Conservation (phyloP, 2,888 invertebrate species). For the Ochropacha duplaris region DNA sequence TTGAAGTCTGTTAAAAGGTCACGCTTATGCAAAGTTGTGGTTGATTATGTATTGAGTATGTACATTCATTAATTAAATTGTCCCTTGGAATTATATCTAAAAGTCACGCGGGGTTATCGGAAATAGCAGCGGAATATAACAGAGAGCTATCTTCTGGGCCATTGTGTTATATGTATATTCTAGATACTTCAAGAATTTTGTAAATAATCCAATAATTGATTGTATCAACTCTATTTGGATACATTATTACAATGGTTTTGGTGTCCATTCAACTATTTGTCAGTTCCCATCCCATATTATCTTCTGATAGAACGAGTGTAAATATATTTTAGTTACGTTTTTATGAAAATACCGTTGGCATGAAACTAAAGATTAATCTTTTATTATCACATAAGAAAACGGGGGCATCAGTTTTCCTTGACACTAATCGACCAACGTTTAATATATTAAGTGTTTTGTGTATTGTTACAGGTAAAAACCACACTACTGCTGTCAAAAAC, state of each 20-base stretch:
- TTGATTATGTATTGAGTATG: not conserved
- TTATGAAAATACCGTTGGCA: constrained; percentile 15
- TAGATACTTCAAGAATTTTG: not conserved
- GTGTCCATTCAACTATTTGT: not conserved
- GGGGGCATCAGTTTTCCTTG: constrained; percentile 39
- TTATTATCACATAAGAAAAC: constrained; percentile 32
- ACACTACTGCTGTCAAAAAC: not conserved
- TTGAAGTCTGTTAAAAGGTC: too few species aligned
- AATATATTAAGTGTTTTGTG: constrained; percentile 15
- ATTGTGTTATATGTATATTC: not conserved
- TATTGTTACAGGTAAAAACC: constrained; percentile 42
- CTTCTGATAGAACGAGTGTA: not conserved
- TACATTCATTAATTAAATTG: constrained; percentile 2
- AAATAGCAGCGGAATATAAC: constrained; percentile 7
- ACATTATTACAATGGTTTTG: not conserved
- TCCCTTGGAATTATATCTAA: not conserved
- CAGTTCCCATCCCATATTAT: not conserved
- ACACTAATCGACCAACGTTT: constrained; percentile 34
- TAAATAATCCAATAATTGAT: not conserved
- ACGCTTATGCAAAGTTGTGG: not conserved
- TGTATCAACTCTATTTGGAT: not conserved
- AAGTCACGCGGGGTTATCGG: constrained; percentile 35
- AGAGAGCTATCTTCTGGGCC: not conserved
- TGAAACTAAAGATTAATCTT: constrained; percentile 25
- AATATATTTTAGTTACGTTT: too few species aligned